Base-by-base conservation (phyloP, 2,113 vertebrate species). In the Mola mola region DNA sequence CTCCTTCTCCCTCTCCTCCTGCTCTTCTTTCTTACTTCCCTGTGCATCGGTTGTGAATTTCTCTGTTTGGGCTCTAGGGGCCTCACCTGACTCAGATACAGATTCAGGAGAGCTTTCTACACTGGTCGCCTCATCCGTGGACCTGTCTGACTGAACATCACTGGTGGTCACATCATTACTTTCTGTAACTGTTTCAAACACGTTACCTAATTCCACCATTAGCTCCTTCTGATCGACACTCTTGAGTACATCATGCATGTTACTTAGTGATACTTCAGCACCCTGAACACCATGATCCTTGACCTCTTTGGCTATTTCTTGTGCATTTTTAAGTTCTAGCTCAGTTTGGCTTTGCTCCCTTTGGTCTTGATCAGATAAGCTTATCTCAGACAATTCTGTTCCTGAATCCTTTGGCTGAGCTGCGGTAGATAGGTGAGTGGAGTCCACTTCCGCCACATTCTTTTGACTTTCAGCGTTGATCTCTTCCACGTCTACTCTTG, bases 321-420 rank as follows among this genome's bases (percentile, higher is more conserved):
- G 40, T 19, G 55, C 2, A n/a, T 9, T 6, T 58, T 19, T 22
- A 7, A 2, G 6, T 6, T 43, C 28, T 29, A 29, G 6, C 1
- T n/a, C 31, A 40, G 12, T 33, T 8, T 34, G 19, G 2, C 5
- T 48, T 20, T 20, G 34, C 48, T 57, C 21, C 0, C 21, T 5
- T 0, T 3, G 3, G 8, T 29, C 68, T n/a, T 29, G 25, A 29
- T 49, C 61, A 26, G 43, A 37, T 36, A 7, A 21, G 8, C 44
- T 50, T 25, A 19, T 47, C 53, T 66, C 44, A 50, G 13, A 31
- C 17, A 19, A 16, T 20, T 26, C 28, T 56, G 19, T 26, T 36
- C 13, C 51, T 11, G 44, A 5, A 11, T 53, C 51, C 40, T 31
- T 20, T 38, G 20, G 5, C 2, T 16, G 22, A 9, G 15, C 25